These are phyloP conservation scores for Callionymus lyra DNA, from an alignment of 2,113 vertebrate species.

Conservation along the genomic window DNA sequence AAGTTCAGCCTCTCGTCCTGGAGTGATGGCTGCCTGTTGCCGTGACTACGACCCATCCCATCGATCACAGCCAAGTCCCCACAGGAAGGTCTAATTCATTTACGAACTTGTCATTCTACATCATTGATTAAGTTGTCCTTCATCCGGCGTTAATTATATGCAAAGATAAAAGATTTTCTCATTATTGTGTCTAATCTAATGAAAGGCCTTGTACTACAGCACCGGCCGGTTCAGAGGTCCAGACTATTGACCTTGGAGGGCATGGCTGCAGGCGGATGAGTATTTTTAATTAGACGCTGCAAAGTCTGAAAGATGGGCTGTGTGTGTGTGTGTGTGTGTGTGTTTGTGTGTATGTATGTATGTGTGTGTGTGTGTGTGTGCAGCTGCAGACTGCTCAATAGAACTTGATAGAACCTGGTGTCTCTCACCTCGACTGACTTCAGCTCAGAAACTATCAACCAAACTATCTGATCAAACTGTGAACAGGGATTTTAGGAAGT, in stretches of 20 bases:
- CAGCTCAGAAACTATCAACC: constrained; percentile 11
- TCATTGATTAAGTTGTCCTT: constrained; percentile 91
- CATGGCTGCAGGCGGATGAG: constrained; percentile 60
- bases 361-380: no score
- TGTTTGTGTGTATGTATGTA: no score
- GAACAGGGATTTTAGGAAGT: background rate
- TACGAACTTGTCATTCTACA: constrained; percentile 95
- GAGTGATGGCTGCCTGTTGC: constrained; percentile 22
- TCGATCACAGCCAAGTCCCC: constrained; percentile 78
- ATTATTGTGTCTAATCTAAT: constrained; percentile 98
- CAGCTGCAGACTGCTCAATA: constrained; percentile 21
- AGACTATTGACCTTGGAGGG: constrained; percentile 76
- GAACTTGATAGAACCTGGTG: constrained; percentile 25
- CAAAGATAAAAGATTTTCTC: constrained; percentile 97
- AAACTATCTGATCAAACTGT: constrained; percentile 3
- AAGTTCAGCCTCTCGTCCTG: constrained; percentile 6
- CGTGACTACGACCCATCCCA: constrained; percentile 50
- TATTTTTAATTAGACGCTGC: constrained; percentile 81
- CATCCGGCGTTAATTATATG: constrained; percentile 91
- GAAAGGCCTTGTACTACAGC: constrained; percentile 83
- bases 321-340: no score
- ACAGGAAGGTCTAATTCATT: constrained; percentile 96
- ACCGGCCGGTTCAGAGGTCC: constrained; percentile 85
- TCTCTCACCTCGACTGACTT: constrained; percentile 23
- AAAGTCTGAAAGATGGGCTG: constrained; percentile 30